A percentile compares a stretch with the other conserved stretches of the same genome.
Evolutionary conservation across 2,888 invertebrate genomes (phyloP).

Genomic region (Lagria hirta): DNA sequence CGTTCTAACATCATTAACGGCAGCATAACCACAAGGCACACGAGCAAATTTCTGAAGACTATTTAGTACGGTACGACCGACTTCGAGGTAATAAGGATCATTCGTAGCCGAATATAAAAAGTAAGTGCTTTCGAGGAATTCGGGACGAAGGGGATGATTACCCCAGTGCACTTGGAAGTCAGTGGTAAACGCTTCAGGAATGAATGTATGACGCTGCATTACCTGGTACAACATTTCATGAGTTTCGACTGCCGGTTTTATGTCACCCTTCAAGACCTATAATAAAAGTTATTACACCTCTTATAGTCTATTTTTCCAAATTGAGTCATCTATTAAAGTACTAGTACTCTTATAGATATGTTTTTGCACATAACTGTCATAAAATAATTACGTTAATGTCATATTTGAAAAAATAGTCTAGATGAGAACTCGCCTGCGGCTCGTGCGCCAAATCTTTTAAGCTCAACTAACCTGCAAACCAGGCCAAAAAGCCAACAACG

Average conservation of each 20-base stretch:
- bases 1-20: constrained; percentile 60
- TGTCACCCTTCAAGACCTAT: constrained; percentile 76
- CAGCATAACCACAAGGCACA: constrained; percentile 96
- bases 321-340: too few species aligned
- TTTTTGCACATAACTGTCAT: too few species aligned
- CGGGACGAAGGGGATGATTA: constrained; percentile 94
- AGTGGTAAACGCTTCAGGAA: constrained; percentile 98
- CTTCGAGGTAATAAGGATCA: constrained; percentile 93
- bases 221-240: constrained; percentile 99
- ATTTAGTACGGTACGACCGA: constrained; percentile 84
- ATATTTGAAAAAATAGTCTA: too few species aligned
- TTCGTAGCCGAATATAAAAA: constrained; percentile 94
- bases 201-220: constrained; percentile 95
- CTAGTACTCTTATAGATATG: too few species aligned
- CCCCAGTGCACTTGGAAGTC: constrained; percentile 98
- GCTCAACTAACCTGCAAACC: too few species aligned
- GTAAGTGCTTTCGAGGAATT: constrained; percentile 97
- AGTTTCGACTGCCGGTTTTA: constrained; percentile 96
- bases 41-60: constrained; percentile 87
- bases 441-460: too few species aligned
- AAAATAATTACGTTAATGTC: too few species aligned
- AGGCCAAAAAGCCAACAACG: constrained; percentile 97
- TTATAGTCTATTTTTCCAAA: too few species aligned
- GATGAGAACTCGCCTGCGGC: too few species aligned
- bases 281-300: too few species aligned